Percentiles rank a stretch among this genome's conserved stretches.
These are phyloP conservation scores for Equus przewalskii DNA, from an alignment of 2,113 vertebrate genomes.

Conservation along the genomic window DNA sequence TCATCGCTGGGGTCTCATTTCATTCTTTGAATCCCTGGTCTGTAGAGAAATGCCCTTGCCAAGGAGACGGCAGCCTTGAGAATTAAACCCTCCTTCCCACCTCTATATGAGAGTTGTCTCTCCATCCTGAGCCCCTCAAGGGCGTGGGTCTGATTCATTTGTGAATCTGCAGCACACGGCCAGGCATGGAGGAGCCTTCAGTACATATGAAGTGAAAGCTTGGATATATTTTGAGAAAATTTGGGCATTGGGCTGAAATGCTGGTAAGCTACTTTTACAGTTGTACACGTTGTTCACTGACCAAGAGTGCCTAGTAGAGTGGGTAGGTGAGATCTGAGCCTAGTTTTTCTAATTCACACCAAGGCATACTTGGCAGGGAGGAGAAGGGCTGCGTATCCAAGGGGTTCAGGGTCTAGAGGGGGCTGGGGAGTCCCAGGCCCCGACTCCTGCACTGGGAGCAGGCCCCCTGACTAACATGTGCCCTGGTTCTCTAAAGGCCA, in stretches of 20 bases:
- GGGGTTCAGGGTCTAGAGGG: not conserved
- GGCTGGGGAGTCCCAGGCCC: not conserved
- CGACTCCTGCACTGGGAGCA: accelerated
- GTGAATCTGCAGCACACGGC: not conserved
- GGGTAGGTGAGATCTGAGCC: not conserved
- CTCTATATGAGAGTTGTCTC: accelerated
- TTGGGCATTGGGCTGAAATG: not conserved
- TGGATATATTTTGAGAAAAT: not conserved
- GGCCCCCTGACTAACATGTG: not conserved
- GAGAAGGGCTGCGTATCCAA: not conserved
- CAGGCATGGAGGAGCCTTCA: not conserved
- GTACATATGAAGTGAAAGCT: not conserved
- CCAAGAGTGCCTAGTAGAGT: not conserved
- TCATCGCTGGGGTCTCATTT: not conserved
- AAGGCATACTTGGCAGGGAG: not conserved
- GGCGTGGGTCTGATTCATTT: not conserved
- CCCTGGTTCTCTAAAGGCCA: not conserved
- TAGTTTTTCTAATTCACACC: not conserved
- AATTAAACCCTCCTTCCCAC: not conserved
- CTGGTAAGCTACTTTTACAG: too few species aligned
- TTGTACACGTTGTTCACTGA: not conserved
- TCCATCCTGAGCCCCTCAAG: not conserved
- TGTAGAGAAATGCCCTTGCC: not conserved
- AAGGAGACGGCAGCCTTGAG: not conserved
- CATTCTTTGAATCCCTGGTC: not conserved